These are phyloP conservation scores for Pristionchus entomophagus DNA, from an alignment of 2,888 invertebrate species.

Conservation along the genomic window DNA sequence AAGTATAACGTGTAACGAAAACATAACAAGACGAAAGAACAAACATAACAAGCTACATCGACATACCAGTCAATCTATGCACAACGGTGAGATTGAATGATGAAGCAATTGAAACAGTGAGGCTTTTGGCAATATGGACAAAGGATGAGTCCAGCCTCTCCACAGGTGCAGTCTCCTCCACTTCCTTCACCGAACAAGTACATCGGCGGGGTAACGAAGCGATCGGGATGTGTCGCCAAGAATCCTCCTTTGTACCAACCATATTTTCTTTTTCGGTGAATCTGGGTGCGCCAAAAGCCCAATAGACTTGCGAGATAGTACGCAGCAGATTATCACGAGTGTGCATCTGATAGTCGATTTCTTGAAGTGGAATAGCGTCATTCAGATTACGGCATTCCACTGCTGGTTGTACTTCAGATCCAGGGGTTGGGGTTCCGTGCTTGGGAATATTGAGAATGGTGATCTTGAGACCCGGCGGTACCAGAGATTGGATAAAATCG, in stretches of 20 bases:
- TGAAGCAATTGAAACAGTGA: conserved; percentile 8
- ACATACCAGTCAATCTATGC: background rate
- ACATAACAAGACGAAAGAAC: no score
- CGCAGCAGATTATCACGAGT: background rate
- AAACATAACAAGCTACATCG: no score
- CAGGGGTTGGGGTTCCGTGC: background rate
- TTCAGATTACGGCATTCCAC: background rate
- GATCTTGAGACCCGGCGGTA: background rate
- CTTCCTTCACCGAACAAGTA: background rate
- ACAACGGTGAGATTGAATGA: background rate
- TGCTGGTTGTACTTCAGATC: conserved; percentile 6
- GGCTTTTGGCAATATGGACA: background rate
- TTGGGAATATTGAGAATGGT: background rate
- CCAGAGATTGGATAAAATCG: background rate
- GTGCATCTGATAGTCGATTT: background rate
- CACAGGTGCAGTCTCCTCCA: background rate
- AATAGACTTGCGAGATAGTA: conserved; percentile 18
- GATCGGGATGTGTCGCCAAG: background rate
- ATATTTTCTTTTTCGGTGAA: background rate
- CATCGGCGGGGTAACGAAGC: background rate
- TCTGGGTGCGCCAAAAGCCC: background rate
- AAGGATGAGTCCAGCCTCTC: background rate
- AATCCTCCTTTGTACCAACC: background rate
- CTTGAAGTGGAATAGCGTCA: background rate
- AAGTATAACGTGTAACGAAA: no score